Evolutionary conservation across 2,113 vertebrate genomes (phyloP), one percentile per base, ranked within the genome.

Genomic region (Cariama cristata): DNA sequence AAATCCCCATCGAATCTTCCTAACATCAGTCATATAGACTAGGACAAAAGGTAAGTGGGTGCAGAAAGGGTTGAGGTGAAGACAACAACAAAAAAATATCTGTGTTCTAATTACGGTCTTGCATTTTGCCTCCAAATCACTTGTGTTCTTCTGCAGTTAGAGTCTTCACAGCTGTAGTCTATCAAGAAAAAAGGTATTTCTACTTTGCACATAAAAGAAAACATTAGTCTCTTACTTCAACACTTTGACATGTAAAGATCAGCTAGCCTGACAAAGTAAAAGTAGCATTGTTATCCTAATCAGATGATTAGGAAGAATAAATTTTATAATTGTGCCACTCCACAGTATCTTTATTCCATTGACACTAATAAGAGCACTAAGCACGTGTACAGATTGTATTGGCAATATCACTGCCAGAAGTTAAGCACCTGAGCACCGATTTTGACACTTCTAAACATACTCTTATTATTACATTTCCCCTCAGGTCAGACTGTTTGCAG

Each of bases 11-110:
- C 38, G 38, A 52, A 30, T 84, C 52, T 62, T 86, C 38, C 26
- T 33, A 50, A 20, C 32, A 20, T 16, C 28, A 42, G 16, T 40
- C 33, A 33, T 33, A 30, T 1, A 32, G 22, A 17, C 16, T 26
- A 64, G 12, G 22, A 69, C 7, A 80, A 90, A 69, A 79, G 8
- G 6, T 32, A 49, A 90, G 8, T 3, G 9, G 1, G 8, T 40
- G 2, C 6, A 35, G 12, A 60, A 49, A 19, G 23, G 2, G 5
- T 9, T 5, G 19, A 62, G 6, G 8, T 4, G 8, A n/a, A 40
- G 8, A 14, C 14, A 11, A 14, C 14, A 6, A 30, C 44, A 3
- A 14, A 6, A 52, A 30, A n/a, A n/a, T n/a, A 59, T 9, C 14
- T 5, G 17, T 1, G 0, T 67, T 72, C 15, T 42, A 59, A 53